Base-by-base conservation (phyloP, 2,797 vertebrate genomes). In the Eulemur coronatus region DNA sequence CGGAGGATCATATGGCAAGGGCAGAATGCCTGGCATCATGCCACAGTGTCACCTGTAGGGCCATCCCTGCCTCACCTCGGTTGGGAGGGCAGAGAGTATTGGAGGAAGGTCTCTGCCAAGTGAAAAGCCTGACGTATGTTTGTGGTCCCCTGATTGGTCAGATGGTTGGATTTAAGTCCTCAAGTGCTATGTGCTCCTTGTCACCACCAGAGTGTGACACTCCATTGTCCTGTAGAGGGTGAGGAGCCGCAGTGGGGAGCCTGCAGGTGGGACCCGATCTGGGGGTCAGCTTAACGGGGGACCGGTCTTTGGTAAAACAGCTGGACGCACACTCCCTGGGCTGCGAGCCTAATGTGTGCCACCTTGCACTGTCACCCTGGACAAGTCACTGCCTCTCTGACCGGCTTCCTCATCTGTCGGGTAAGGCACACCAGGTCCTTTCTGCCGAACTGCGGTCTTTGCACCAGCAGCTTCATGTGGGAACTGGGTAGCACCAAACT, bases 301-400 rank as follows among this genome's bases (percentile, higher is more conserved):
- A 20, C 41, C 0, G 0, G 4, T 33, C 41, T 57, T 41, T 22
- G 57, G 57, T 11, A 20, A 46, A 61, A 46, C 17, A 61, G 55
- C 57, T 43, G 57, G 6, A 2, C 7, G 57, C 28, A 20, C 18
- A 14, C 4, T 81, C 15, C n/a, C n/a, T 1, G n/a, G 24, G 35
- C 76, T 30, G 5, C 59, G 20, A 22, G 79, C 57, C 43, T 33
- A 3, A 43, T 33, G 14, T 46, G 17, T 61, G 28, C 38, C 35
- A 33, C 57, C 76, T 33, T 55, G 55, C 3, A 7, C 57, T 61
- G 57, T 61, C 38, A 61, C 52, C n/a, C 52, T 57, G 76, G 50
- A 22, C 24, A 18, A 26, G 52, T 28, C 35, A 80, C 24, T 28
- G 7, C 24, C 24, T 57, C n/a, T 35, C 52, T 3, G 14, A 26